Base-by-base conservation (phyloP, 2,113 vertebrate genomes). In the human region DNA sequence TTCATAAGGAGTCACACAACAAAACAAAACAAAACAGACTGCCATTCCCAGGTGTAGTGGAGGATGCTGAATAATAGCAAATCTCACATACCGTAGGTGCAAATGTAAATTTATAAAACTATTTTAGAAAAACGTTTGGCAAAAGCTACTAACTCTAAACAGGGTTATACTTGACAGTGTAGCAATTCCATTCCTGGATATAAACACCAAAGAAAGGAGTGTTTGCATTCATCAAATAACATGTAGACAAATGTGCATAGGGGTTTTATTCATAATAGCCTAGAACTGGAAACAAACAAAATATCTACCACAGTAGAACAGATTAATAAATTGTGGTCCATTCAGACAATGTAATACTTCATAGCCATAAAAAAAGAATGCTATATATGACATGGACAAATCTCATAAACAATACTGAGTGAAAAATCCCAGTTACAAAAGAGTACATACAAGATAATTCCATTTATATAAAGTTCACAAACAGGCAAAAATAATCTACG, bases 321-420 rank as follows among this genome's bases (percentile, higher is more conserved):
- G 35, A 82, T 82, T 84, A 89, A 87, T 81, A 81, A 90, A 91
- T 4, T 48, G 20, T 35, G 38, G 11, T 48, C 40, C 72, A 52
- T 75, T 38, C 11, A 59, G 81, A 91, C 70, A 96, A 87, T 68
- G 35, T 5, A 90, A 83, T 20, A 66, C 40, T 96, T 94, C n/a
- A 87, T 4, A 43, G 30, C 52, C 70, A 92, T n/a, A 96, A 82
- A 92, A 92, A 89, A 95, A 90, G 38, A 91, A 79, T 43, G 30
- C 82, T 91, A 52, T 8, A 45, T 48, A 22, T 12, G 89, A 95
- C 35, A 68, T 12, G 35, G 20, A 57, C 70, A 38, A 92, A 94
- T 68, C 55, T 43, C n/a, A 76, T 10, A 66, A n/a, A 35, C 30
- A 90, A 80, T 55, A 55, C 2, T 90, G 50, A 79, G 5, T 61